These are phyloP conservation scores for Nannoperca australis DNA, from an alignment of 2,797 vertebrate species.

Conservation along the genomic window DNA sequence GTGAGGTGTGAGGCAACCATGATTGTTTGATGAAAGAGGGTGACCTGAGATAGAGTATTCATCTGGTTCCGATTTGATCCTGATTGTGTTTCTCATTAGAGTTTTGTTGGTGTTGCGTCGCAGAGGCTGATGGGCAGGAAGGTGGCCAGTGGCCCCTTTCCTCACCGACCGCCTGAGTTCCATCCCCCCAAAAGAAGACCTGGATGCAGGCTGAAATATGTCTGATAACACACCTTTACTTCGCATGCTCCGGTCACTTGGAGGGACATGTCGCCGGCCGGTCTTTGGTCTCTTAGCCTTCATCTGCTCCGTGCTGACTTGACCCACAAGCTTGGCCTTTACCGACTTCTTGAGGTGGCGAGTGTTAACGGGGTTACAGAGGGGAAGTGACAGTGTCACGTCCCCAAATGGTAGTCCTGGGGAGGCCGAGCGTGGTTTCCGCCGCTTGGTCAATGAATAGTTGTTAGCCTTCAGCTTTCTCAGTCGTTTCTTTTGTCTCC, in stretches of 20 bases:
- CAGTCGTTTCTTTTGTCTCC: conserved; percentile 88
- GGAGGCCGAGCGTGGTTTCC: conserved; percentile 77
- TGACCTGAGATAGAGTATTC: conserved; percentile 76
- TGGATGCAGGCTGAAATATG: conserved; percentile 61
- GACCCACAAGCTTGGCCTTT: conserved; percentile 71
- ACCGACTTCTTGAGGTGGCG: conserved; percentile 73
- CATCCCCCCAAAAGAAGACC: conserved; percentile 53
- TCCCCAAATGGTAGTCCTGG: conserved; percentile 51
- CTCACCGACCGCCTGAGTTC: conserved; percentile 76
- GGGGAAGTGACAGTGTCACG: conserved; percentile 78
- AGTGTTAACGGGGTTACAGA: conserved; percentile 80
- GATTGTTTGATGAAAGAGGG: conserved; percentile 35
- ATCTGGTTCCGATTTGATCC: conserved; percentile 82
- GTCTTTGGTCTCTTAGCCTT: conserved; percentile 62
- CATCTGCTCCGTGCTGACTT: conserved; percentile 37
- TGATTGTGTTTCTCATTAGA: conserved; percentile 57
- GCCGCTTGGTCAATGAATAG: conserved; percentile 85
- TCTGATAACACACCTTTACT: conserved; percentile 76
- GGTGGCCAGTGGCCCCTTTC: conserved; percentile 40
- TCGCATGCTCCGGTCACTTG: conserved; percentile 81
- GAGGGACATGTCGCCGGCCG: conserved; percentile 48
- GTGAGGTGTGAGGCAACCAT: not conserved
- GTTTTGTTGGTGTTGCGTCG: conserved; percentile 41
- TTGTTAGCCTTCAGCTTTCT: conserved; percentile 87
- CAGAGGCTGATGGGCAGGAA: conserved; percentile 42